Evolutionary conservation across 2,888 invertebrate species (phyloP).

Genomic region (Cremastinae sp.): DNA sequence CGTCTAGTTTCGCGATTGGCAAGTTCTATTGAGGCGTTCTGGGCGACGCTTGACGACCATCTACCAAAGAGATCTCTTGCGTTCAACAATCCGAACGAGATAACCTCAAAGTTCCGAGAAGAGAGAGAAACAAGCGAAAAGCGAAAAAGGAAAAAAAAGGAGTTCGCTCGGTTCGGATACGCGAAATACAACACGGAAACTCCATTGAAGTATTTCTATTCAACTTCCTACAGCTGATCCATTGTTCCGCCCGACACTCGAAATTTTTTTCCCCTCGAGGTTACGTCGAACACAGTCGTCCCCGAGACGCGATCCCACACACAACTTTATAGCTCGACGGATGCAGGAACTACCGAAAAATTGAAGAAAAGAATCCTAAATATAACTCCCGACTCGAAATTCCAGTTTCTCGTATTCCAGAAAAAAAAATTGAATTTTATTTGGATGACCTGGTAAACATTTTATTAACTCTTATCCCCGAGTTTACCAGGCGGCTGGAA

Average conservation of each 20-base stretch:
- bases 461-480: too few species aligned
- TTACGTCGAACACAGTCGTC: neutral
- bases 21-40: neutral
- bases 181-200: slow-evolving; percentile 36
- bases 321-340: too few species aligned
- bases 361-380: too few species aligned
- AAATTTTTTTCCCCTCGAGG: slow-evolving; percentile 4
- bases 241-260: neutral
- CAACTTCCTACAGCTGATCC: neutral
- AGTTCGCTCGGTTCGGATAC: neutral
- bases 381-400: too few species aligned
- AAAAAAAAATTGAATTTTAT: too few species aligned
- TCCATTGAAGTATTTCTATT: slow-evolving; percentile 23
- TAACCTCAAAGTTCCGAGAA: slow-evolving; percentile 16
- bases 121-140: neutral
- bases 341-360: too few species aligned
- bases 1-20: slow-evolving; percentile 5
- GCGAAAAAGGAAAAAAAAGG: slow-evolving; percentile 10
- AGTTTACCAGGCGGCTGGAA: too few species aligned
- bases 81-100: slow-evolving; percentile 29
- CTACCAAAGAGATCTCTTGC: neutral
- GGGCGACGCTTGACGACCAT: neutral
- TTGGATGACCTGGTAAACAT: too few species aligned
- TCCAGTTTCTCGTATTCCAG: too few species aligned
- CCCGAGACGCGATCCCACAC: slow-evolving; percentile 6